Base-by-base conservation (phyloP, 2,113 vertebrate genomes). In the Morone saxatilis region DNA sequence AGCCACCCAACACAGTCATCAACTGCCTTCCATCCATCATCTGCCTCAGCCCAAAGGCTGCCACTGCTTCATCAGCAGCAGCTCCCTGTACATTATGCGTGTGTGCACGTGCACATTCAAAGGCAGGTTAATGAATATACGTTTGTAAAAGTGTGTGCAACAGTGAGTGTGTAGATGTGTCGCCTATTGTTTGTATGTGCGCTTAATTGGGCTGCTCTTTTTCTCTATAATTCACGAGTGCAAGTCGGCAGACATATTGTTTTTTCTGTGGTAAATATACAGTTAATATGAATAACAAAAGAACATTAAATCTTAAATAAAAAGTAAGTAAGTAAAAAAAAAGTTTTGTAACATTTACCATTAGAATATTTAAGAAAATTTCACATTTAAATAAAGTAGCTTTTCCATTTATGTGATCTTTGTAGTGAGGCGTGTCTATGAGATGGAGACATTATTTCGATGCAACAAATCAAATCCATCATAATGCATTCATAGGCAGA, bases 1-100 rank as follows among this genome's bases (percentile, higher is more conserved):
- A 93, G 86, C 88, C 92, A 90, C 88, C 92, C 90, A 92, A 90
- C 88, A 85, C 77, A 89, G 88, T 88, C 90, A 93, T 93, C 87
- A 92, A 85, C 84, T 89, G 59, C 71, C 83, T 80, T 87, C 80
- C 86, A 89, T 92, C 84, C 86, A 92, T 91, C 86, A 91, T 92
- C 76, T 86, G 85, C 83, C 86, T 88, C 82, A 88, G 85, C 81
- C 81, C 89, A 88, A 85, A 88, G 91, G 78, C 85, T 86, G 85
- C 81, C 67, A 74, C 80, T 84, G 86, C 86, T 85, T 92, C 85
- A 92, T 91, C 89, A 92, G 88, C 84, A 88, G 84, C 83, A 71
- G 51, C 73, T 81, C 65, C 65, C 59, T 70, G 45, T 74, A 61
- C 76, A 77, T 75, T 59, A 38, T 56, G 38, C 16, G 60, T 41